phyloP scores from a whole-genome alignment of 2,797 vertebrate genomes.

The Enteromius unitaeniatus region DNA sequence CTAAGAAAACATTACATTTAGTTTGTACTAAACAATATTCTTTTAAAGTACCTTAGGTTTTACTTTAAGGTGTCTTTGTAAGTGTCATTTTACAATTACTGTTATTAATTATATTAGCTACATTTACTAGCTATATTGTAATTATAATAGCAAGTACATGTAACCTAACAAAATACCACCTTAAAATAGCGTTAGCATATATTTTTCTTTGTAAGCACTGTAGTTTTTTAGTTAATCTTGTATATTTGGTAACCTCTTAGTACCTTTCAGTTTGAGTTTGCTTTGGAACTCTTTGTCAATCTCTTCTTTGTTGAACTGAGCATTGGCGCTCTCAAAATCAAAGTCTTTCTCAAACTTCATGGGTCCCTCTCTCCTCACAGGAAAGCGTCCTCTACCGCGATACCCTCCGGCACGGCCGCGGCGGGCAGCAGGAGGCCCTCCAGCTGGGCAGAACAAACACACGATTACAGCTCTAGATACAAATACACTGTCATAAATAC shows the following conservation, averaged over 20 bases:
- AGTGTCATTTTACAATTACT: no score
- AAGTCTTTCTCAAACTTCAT: constrained; percentile 99
- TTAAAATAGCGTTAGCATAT: not conserved
- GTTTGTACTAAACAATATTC: no score
- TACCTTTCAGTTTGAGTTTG: constrained; percentile 97
- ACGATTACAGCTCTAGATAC: not conserved
- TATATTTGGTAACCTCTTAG: not conserved
- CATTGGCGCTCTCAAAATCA: constrained; percentile 98
- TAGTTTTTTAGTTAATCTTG: not conserved
- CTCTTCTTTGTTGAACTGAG: constrained; percentile 98
- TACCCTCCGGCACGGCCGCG: constrained; percentile 76
- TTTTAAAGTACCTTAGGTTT: not conserved
- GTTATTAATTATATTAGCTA: no score
- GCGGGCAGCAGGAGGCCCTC: constrained; percentile 64
- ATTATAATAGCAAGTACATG: no score
- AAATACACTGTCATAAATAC: not conserved
- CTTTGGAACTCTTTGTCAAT: constrained; percentile 97
- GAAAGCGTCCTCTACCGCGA: constrained; percentile 90
- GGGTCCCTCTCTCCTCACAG: constrained; percentile 88
- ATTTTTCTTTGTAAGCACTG: no score
- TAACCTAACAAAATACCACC: not conserved
- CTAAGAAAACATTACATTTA: not conserved
- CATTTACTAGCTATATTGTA: no score
- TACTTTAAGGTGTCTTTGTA: no score
- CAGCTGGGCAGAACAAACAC: constrained; percentile 71